Base-by-base conservation (phyloP, 2,797 vertebrate species). In the Heterohyrax brucei region DNA sequence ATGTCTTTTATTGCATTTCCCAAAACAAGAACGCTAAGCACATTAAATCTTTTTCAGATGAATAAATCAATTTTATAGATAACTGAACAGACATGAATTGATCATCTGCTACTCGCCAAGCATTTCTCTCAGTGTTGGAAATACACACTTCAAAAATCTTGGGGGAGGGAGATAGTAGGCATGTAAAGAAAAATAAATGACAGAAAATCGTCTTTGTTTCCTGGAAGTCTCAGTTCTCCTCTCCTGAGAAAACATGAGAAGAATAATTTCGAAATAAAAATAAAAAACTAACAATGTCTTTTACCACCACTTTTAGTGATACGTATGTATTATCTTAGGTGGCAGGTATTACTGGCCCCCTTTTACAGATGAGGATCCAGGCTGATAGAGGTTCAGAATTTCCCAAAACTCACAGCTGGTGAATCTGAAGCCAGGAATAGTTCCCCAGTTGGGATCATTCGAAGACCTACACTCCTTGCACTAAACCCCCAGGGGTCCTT, bases 31-130 rank as follows among this genome's bases (percentile, higher is more conserved):
- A 48, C 28, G 76, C 16, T 2, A 89, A 50, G 3, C n/a, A 70
- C 16, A 92, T 61, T 83, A 79, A 92, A 62, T 92, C 61, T 87
- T 91, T 97, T 83, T 81, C 61, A 72, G 80, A 46, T 44, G 80
- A 88, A 84, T 26, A 2, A 92, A 44, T 93, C n/a, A 48, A 53
- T 82, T 94, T 70, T 83, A 79, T 61, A 85, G 13, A 30, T 82
- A 90, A 19, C 87, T 33, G 81, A 88, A 88, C n/a, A 66, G 84
- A 83, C 22, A 18, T 39, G 1, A 6, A 68, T 18, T 93, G 84
- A 79, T 46, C 18, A 77, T 76, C n/a, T 92, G 22, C 79, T 72
- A 64, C 22, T 93, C 95, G 28, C 72, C n/a, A 87, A 28, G 39
- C 4, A 93, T 33, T 81, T 91, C 33, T 18, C 28, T 7, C 26